phyloP scores from a whole-genome alignment of 2,888 invertebrate species.

The Tiphia femorata region DNA sequence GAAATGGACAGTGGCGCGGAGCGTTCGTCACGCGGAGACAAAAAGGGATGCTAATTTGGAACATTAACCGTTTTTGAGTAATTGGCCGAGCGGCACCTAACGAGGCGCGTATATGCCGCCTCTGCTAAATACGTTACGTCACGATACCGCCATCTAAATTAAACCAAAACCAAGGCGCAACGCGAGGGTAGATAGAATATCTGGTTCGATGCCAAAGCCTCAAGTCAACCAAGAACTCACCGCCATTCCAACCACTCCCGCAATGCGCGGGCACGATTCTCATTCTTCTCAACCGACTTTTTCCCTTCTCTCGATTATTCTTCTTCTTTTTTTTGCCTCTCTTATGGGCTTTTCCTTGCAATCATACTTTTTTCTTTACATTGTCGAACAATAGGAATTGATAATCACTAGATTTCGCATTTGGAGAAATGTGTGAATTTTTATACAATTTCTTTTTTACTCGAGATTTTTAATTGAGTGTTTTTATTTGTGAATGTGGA shows the following conservation, averaged over 20 bases:
- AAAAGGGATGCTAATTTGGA: too few species aligned
- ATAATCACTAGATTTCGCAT: too few species aligned
- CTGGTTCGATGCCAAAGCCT: conserved; percentile 57
- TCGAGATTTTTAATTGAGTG: too few species aligned
- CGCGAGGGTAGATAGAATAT: conserved; percentile 54
- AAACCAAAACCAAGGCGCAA: conserved; percentile 55
- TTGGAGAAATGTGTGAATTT: too few species aligned
- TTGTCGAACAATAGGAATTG: too few species aligned
- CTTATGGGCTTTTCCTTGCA: too few species aligned
- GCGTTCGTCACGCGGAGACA: too few species aligned
- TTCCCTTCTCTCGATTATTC: neutral
- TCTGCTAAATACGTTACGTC: conserved; percentile 58
- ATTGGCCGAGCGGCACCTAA: conserved; percentile 47
- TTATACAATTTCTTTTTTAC: too few species aligned
- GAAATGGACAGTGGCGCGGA: neutral
- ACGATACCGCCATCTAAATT: conserved; percentile 57
- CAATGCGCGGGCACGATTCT: conserved; percentile 48
- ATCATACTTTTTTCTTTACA: too few species aligned
- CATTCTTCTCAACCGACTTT: conserved; percentile 40
- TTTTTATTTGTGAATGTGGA: too few species aligned
- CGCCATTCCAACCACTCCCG: conserved; percentile 58
- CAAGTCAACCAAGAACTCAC: conserved; percentile 53
- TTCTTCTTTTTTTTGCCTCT: too few species aligned
- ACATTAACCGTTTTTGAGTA: conserved; percentile 26
- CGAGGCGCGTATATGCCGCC: conserved; percentile 34